phyloP scores from a whole-genome alignment of 2,113 vertebrate species.

The Forbesichthys papilliferus region DNA sequence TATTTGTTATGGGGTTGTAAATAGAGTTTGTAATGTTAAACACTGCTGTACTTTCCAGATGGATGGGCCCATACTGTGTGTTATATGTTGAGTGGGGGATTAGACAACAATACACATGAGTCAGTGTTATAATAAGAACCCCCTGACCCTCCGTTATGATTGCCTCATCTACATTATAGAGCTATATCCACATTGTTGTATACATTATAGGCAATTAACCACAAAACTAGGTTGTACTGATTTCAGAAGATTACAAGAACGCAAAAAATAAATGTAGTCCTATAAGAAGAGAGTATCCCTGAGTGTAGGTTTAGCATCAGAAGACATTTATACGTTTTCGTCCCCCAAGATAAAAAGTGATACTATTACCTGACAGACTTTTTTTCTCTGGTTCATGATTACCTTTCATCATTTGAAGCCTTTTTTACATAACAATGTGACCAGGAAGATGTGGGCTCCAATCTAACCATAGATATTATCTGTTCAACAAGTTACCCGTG shows the following conservation, averaged over 20 bases:
- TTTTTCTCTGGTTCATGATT: slow-evolving; percentile 2
- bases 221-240: too few species aligned
- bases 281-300: too few species aligned
- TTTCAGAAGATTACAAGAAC: too few species aligned
- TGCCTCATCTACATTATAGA: slow-evolving; percentile 12
- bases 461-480: slow-evolving; percentile 36
- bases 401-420: slow-evolving; percentile 12
- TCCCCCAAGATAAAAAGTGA: not conserved
- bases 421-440: slow-evolving; percentile 37
- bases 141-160: slow-evolving; percentile 11
- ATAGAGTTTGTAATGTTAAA: slow-evolving; percentile 27
- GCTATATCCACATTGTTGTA: too few species aligned
- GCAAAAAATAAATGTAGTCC: too few species aligned
- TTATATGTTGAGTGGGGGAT: slow-evolving; percentile 23
- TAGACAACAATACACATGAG: slow-evolving; percentile 49
- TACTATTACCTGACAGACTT: not conserved
- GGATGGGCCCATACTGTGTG: slow-evolving; percentile 30
- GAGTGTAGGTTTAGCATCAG: too few species aligned
- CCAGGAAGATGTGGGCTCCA: slow-evolving; percentile 51
- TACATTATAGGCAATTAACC: too few species aligned
- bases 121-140: slow-evolving; percentile 35
- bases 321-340: not conserved
- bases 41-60: slow-evolving; percentile 32
- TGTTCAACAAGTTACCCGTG: slow-evolving; percentile 65
- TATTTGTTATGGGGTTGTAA: not conserved